These are phyloP conservation scores for Daktulosphaira vitifoliae DNA, from an alignment of 1,140 invertebrate genomes.

Conservation along the genomic window DNA sequence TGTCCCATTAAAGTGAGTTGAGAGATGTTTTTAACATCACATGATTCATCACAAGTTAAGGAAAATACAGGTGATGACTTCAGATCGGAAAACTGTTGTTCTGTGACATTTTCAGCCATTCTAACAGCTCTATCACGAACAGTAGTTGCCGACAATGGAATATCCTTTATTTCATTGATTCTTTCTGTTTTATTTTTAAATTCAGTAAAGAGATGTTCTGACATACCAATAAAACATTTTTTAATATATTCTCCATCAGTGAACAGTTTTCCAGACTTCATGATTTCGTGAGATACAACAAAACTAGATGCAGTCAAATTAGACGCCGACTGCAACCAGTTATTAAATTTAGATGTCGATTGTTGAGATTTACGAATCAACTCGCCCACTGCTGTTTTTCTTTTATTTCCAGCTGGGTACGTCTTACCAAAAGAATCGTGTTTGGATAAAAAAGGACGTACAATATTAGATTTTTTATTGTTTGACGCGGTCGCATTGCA, in stretches of 20 bases:
- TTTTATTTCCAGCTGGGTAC: constrained; percentile 38
- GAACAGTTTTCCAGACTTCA: no score
- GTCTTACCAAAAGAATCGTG: constrained; percentile 17
- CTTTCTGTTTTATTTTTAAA: no score
- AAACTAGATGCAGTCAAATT: constrained; percentile 32
- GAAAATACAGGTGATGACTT: constrained; percentile 38
- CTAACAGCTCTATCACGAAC: constrained; percentile 39
- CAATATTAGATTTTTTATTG: constrained; percentile 33
- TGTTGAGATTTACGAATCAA: constrained; percentile 37
- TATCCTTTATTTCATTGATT: constrained; percentile 21
- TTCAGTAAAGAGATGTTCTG: no score
- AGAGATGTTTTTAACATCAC: constrained; percentile 40
- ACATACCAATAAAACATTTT: no score
- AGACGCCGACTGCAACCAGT: constrained; percentile 41
- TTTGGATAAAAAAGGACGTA: constrained; percentile 14
- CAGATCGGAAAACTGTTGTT: constrained; percentile 39
- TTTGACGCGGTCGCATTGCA: no score
- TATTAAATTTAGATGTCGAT: constrained; percentile 39
- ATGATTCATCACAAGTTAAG: constrained; percentile 40
- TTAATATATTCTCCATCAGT: no score
- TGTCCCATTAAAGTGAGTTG: constrained; percentile 40
- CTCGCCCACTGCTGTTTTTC: constrained; percentile 41
- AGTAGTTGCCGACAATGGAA: constrained; percentile 40
- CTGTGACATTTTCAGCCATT: constrained; percentile 39
- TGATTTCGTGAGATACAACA: no score